Percentiles rank a stretch among this genome's conserved stretches.
phyloP scores from a whole-genome alignment of 2,888 invertebrate species.

The Lepidochitona cinerea region DNA sequence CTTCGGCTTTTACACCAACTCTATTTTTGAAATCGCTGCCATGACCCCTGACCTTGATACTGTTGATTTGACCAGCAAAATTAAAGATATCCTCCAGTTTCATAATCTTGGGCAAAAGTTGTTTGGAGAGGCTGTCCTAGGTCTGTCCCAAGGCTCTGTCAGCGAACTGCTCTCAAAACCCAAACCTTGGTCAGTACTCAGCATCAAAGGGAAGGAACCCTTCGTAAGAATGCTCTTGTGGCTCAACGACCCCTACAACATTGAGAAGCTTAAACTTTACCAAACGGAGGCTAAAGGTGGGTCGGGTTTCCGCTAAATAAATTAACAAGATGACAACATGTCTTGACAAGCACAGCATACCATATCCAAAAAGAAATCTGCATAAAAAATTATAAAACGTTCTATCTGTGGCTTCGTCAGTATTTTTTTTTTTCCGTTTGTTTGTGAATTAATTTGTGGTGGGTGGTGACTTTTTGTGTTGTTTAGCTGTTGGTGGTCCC shows the following conservation, averaged over 20 bases:
- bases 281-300: constrained; percentile 70
- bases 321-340: too few species aligned
- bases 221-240: constrained; percentile 82
- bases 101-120: constrained; percentile 98
- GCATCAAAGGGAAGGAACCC: constrained; percentile 93
- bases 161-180: constrained; percentile 97
- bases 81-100: constrained; percentile 95
- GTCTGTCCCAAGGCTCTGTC: constrained; percentile 92
- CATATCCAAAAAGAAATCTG: too few species aligned
- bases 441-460: too few species aligned
- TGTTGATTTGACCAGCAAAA: constrained; percentile 94
- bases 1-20: constrained; percentile 78
- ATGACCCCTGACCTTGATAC: constrained; percentile 97
- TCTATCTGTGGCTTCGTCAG: too few species aligned
- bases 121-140: constrained; percentile 97
- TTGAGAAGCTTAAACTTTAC: constrained; percentile 85
- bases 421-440: too few species aligned
- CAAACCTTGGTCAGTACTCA: constrained; percentile 99
- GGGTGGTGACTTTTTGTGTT: too few species aligned
- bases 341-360: too few species aligned
- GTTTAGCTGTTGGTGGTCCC: too few species aligned
- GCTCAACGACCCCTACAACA: constrained; percentile 95
- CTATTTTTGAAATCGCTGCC: constrained; percentile 97
- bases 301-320: too few species aligned
- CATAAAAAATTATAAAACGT: too few species aligned